Evolutionary conservation across 2,888 invertebrate genomes (phyloP).

Genomic region (Catocala fraxini): DNA sequence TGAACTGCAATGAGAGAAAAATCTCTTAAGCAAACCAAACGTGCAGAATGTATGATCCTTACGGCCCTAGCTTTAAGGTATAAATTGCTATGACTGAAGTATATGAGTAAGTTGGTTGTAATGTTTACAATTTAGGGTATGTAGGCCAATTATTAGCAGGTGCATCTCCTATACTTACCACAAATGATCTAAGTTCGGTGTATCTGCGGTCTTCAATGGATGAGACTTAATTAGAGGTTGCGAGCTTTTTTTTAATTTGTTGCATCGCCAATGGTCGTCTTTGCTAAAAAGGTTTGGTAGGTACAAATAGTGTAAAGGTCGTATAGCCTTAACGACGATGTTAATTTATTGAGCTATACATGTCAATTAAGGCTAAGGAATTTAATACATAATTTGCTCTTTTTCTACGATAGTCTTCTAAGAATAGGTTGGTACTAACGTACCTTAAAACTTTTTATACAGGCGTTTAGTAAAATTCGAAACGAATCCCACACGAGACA

Average conservation of each 20-base stretch:
- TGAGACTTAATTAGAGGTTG: constrained; percentile 31
- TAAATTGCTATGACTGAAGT: constrained; percentile 31
- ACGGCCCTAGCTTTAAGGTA: constrained; percentile 27
- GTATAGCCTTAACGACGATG: constrained; percentile 1
- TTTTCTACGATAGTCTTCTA: too few relatives aligned
- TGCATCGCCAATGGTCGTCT: constrained; percentile 15
- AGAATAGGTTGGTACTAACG: too few relatives aligned
- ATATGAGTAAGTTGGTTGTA: constrained; percentile 16
- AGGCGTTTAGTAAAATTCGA: too few relatives aligned
- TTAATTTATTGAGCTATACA: constrained; percentile 1
- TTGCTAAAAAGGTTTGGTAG: constrained; percentile 20
- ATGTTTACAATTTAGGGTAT: constrained; percentile 44
- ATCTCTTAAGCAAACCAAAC: constrained; percentile 11
- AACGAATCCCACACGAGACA: too few relatives aligned
- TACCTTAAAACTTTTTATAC: too few relatives aligned
- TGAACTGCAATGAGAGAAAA: constrained; percentile 41
- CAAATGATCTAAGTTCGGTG: constrained; percentile 30
- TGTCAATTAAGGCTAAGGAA: too few relatives aligned
- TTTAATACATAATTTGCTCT: too few relatives aligned
- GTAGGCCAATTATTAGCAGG: constrained; percentile 49
- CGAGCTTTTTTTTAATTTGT: constrained; percentile 25
- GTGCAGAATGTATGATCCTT: constrained; percentile 25
- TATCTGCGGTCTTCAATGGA: constrained; percentile 26
- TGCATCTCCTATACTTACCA: constrained; percentile 50
- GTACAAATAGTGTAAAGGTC: constrained; percentile 31